Evolutionary conservation across 2,797 vertebrate species (phyloP).

Genomic region (Brachymystax lenok): DNA sequence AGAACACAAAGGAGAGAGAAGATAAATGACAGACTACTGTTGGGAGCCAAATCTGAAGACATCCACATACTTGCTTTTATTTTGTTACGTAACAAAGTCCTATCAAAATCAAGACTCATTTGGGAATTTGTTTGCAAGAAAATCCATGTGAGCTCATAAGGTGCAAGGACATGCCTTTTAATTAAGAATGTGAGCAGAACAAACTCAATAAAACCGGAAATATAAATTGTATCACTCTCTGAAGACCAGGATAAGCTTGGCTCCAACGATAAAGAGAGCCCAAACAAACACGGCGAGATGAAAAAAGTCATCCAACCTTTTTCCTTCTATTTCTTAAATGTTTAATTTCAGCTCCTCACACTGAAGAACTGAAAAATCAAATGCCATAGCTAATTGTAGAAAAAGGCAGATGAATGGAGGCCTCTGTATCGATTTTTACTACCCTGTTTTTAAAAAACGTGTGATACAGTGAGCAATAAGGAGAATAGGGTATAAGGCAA

Average conservation of each 20-base stretch:
- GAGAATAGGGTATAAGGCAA: constrained; percentile 15
- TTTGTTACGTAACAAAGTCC: not conserved
- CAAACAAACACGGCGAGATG: constrained; percentile 62
- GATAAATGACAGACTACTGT: not conserved
- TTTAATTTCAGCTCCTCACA: constrained; percentile 45
- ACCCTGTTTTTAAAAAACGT: constrained; percentile 43
- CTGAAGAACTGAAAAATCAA: constrained; percentile 62
- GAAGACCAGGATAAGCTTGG: constrained; percentile 61
- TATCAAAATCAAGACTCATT: not conserved
- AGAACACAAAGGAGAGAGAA: not conserved
- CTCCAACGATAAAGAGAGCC: constrained; percentile 53
- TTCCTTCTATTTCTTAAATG: constrained; percentile 25
- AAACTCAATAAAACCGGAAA: constrained; percentile 59
- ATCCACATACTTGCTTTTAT: not conserved
- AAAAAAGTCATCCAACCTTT: constrained; percentile 48
- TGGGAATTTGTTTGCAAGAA: not conserved
- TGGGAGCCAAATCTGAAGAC: not conserved
- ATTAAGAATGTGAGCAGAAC: constrained; percentile 64
- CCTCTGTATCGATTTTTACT: constrained; percentile 61
- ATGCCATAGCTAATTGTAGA: constrained; percentile 70
- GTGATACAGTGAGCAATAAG: constrained; percentile 35
- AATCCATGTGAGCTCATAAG: constrained; percentile 45
- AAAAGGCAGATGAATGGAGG: constrained; percentile 46
- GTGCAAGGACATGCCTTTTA: constrained; percentile 61
- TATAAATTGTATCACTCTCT: constrained; percentile 69